A percentile compares a stretch with the other conserved stretches of the same genome.
phyloP scores from a whole-genome alignment of 1,140 invertebrate species.

The Bombus vancouverensis region DNA sequence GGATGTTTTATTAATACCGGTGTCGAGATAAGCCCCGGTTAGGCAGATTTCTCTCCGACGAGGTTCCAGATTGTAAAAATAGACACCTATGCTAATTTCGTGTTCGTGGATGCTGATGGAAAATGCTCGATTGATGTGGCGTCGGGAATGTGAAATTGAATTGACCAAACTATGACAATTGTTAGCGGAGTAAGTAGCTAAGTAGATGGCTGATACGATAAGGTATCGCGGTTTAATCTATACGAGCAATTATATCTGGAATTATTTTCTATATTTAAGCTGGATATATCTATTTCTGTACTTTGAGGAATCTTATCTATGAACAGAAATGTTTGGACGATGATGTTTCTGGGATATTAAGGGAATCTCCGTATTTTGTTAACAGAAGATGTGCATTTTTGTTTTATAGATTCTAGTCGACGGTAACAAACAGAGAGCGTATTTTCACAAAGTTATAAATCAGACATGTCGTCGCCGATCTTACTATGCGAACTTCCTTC shows the following conservation, averaged over 20 bases:
- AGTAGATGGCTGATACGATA: not conserved
- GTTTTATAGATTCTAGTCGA: no score
- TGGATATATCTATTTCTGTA: no score
- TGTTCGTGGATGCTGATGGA: not conserved
- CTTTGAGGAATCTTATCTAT: no score
- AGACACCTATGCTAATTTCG: not conserved
- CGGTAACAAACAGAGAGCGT: not conserved
- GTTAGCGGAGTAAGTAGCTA: not conserved
- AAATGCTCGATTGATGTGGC: not conserved
- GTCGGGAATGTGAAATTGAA: not conserved
- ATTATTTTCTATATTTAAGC: no score
- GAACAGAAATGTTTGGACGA: no score
- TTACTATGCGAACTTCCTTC: not conserved
- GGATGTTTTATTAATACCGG: conserved; percentile 14
- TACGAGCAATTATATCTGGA: no score
- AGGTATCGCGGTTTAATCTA: not conserved
- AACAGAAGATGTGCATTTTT: no score
- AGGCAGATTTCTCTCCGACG: not conserved
- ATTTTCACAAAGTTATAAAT: not conserved
- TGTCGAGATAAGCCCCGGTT: not conserved
- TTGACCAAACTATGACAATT: not conserved
- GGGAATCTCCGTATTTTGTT: no score
- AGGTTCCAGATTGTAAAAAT: not conserved
- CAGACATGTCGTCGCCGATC: not conserved
- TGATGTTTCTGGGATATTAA: no score